Evolutionary conservation across 2,113 vertebrate species (phyloP), one percentile per base, ranked within the genome.

Genomic region (Steatornis caripensis): DNA sequence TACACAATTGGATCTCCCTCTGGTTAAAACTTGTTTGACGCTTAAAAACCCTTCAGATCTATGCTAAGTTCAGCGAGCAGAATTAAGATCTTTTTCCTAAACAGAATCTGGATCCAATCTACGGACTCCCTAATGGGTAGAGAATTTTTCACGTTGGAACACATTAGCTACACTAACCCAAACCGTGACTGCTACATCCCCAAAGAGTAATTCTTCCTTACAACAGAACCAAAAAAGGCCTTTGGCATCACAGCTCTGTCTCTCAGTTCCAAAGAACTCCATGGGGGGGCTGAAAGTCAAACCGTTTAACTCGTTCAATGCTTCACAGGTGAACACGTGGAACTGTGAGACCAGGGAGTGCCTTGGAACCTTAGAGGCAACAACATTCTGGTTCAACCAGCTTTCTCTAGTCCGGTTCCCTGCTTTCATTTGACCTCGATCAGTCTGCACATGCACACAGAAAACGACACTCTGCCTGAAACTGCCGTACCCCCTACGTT

Each of bases 91-190:
- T 54, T 77, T 83, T 88, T 54, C 62, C 75, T 88, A 46, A 66
- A 74, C 51, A 89, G 68, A 75, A 87, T 89, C 94, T 96, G 96
- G 94, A 93, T 95, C 69, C 89, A 89, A 97, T 95, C 64, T 49
- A 58, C 26, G 49, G 65, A 30, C 46, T 71, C 72, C 84, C 89
- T 79, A 46, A 37, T 0, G 89, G 36, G 37, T 1, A 81, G 62
- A 9, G 49, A 46, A 55, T 92, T 87, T 81, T 43, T 89, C 32
- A 8, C 37, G 53, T 81, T 70, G 6, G 3, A 65, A 11, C 11
- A 5, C 3, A 72, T 65, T 41, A 78, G 81, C 84, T 37, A 6
- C 71, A 34, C 90, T 93, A 87, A 89, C 79, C 61, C n/a, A 82
- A 94, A 76, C 70, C 92, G 69, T n/a, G 46, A 53, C 39, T 21